Percentiles rank a stretch among this genome's conserved stretches.
Conservation (phyloP, 1,140 invertebrate species). For the Yoshiicerus persimilis region DNA sequence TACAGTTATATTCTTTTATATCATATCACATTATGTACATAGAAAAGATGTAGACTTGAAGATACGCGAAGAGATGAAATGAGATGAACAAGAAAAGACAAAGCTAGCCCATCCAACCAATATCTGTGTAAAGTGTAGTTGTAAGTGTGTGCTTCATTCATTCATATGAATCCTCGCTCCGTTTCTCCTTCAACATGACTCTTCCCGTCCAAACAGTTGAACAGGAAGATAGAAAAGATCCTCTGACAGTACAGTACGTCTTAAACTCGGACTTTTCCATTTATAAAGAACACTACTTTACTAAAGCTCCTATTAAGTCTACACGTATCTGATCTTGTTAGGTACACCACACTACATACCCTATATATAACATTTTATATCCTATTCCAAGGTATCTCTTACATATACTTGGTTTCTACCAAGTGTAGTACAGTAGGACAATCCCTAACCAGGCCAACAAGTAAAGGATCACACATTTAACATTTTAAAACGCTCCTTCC, state of each 20-base stretch:
- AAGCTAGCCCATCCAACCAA: not conserved
- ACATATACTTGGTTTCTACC: not conserved
- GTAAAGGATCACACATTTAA: not conserved
- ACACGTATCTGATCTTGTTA: not conserved
- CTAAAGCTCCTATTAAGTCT: conserved; percentile 1
- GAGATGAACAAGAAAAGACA: not conserved
- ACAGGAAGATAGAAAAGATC: not conserved
- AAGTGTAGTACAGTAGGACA: not conserved
- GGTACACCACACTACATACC: not conserved
- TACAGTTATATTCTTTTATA: not conserved
- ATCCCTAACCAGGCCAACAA: not conserved
- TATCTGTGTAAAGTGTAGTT: not conserved
- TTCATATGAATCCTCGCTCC: not conserved
- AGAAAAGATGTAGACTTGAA: not conserved
- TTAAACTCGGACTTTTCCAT: not conserved
- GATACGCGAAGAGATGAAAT: not conserved
- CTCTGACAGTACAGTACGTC: not conserved
- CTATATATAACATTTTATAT: not conserved
- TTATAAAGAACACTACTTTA: not conserved
- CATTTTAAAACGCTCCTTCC: not conserved
- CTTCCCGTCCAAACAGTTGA: not conserved
- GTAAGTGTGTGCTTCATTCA: not conserved
- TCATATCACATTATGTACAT: not conserved
- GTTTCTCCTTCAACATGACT: not conserved
- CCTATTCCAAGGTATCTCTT: not conserved